Evolutionary conservation across 2,797 vertebrate species (phyloP).

Genomic region (Hemitrygon akajei): DNA sequence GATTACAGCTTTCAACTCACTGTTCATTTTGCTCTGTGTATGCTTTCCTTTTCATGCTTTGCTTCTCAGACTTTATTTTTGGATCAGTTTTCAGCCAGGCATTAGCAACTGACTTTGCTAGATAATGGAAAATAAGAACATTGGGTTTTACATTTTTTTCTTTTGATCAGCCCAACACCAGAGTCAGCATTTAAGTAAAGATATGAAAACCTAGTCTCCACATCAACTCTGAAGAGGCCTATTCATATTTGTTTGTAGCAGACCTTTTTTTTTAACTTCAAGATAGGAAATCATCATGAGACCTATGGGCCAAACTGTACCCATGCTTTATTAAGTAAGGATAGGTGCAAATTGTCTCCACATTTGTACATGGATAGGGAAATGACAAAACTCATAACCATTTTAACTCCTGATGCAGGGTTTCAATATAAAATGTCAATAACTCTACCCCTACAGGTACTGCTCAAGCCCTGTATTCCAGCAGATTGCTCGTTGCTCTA

Average conservation of each 20-base stretch:
- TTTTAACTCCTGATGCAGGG: too few species aligned
- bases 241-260: neutral
- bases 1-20: constrained; percentile 6
- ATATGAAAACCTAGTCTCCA: neutral
- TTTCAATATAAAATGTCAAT: too few species aligned
- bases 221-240: neutral
- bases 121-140: neutral
- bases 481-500: too few species aligned
- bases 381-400: too few species aligned
- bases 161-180: neutral
- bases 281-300: too few species aligned
- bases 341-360: too few species aligned
- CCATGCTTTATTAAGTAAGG: too few species aligned
- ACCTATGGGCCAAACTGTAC: too few species aligned
- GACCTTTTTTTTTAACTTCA: neutral
- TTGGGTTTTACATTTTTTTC: too few species aligned
- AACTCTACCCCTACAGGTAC: too few species aligned
- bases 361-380: too few species aligned
- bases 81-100: neutral
- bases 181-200: neutral
- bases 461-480: too few species aligned
- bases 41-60: neutral
- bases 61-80: neutral
- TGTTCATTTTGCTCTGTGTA: neutral
- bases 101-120: neutral